Evolutionary conservation across 2,113 vertebrate genomes (phyloP).

Genomic region (Hippocampus mohnikei): DNA sequence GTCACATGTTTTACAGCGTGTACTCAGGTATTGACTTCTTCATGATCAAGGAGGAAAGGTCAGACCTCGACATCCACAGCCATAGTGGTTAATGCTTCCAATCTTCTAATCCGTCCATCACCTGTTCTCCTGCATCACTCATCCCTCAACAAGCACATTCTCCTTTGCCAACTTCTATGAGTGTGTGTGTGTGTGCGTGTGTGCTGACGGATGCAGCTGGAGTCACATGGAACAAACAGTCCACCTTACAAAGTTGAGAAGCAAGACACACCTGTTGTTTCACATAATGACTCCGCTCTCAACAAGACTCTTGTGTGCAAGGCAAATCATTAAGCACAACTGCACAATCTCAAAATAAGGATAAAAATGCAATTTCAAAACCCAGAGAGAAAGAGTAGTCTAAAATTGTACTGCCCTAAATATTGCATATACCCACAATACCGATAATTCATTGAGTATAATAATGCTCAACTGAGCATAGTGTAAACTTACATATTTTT

Average conservation of each 20-base stretch:
- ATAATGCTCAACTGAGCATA: background rate
- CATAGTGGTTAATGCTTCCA: conserved; percentile 26
- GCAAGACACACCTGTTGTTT: background rate
- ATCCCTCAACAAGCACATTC: conserved; percentile 24
- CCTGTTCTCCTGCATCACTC: conserved; percentile 54
- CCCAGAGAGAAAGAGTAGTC: background rate
- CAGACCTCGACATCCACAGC: conserved; percentile 36
- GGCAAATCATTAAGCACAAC: background rate
- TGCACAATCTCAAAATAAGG: background rate
- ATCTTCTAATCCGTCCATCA: conserved; percentile 54
- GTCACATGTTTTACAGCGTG: background rate
- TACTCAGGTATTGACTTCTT: conserved; percentile 1
- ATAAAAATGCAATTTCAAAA: background rate
- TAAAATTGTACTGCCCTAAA: background rate
- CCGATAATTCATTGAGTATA: background rate
- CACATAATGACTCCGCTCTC: background rate
- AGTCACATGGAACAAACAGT: conserved; percentile 5
- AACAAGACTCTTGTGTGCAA: background rate
- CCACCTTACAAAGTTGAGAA: conserved; percentile 6
- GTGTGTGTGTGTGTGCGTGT: conserved; percentile 6
- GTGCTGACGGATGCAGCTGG: conserved; percentile 14
- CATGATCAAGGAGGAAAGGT: conserved; percentile 25
- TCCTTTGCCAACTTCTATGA: conserved; percentile 31
- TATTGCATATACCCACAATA: background rate
- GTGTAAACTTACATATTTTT: background rate